Evolutionary conservation across 2,113 vertebrate genomes (phyloP).

Genomic region (Abramis brama): DNA sequence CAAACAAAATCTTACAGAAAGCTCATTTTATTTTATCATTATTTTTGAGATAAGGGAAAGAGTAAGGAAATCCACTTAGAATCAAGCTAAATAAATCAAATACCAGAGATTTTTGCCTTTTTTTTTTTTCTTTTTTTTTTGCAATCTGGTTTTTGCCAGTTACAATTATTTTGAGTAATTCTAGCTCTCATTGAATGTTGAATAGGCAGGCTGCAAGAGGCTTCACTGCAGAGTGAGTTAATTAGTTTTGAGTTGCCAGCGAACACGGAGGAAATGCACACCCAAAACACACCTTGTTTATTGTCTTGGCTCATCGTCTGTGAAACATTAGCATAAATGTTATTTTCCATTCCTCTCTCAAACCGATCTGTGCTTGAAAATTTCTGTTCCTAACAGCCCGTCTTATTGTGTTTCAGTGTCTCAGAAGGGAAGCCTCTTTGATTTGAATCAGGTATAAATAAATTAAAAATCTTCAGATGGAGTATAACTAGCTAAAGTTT

Average conservation of each 20-base stretch:
- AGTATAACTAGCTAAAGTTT: background rate
- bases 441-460: conserved; percentile 21
- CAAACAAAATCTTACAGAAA: too few species aligned
- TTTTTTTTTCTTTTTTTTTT: too few species aligned
- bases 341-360: conserved; percentile 32
- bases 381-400: conserved; percentile 9
- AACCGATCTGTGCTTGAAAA: conserved; percentile 1
- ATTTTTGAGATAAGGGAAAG: background rate
- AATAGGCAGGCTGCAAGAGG: conserved; percentile 25
- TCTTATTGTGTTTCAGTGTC: conserved; percentile 27
- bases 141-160: conserved; percentile 4
- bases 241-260: conserved; percentile 38
- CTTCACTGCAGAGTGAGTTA: conserved; percentile 25
- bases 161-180: conserved; percentile 34
- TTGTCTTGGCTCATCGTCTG: conserved; percentile 42
- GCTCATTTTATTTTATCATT: too few species aligned
- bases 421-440: conserved; percentile 1
- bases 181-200: conserved; percentile 30
- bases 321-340: conserved; percentile 45
- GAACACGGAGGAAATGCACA: background rate
- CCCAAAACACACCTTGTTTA: conserved; percentile 33
- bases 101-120: too few species aligned
- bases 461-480: background rate
- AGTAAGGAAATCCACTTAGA: background rate
- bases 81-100: too few species aligned